Conservation (phyloP, 2,113 vertebrate genomes). For the Erpornis zantholeuca region DNA sequence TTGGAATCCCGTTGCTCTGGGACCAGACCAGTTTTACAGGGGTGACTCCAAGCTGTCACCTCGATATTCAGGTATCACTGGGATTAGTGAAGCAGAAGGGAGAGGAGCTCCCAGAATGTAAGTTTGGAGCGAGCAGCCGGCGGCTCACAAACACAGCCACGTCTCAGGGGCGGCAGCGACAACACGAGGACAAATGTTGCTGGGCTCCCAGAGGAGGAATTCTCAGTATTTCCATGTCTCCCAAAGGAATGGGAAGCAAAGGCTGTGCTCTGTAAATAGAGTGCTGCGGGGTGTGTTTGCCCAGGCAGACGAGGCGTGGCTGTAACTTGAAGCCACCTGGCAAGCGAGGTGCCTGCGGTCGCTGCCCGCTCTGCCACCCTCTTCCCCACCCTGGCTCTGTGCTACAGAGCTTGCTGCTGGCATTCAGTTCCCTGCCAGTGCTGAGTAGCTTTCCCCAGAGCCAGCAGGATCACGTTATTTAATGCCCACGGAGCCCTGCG, state of each 20-base stretch:
- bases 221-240: neutral
- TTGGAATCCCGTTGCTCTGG: neutral
- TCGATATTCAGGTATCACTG: neutral
- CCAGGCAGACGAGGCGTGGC: slow-evolving; percentile 19
- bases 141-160: neutral
- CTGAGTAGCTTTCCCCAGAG: neutral
- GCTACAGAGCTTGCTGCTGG: neutral
- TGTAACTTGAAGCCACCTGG: slow-evolving; percentile 25
- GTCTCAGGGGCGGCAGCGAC: neutral
- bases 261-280: slow-evolving; percentile 38
- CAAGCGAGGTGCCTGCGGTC: neutral
- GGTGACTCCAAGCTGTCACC: neutral
- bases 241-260: slow-evolving; percentile 45
- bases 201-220: slow-evolving; percentile 37
- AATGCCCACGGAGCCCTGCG: neutral
- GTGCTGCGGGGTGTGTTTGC: neutral
- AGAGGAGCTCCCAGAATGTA: neutral
- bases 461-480: neutral
- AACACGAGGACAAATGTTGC: slow-evolving; percentile 20
- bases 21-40: neutral
- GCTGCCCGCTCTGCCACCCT: neutral
- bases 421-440: neutral
- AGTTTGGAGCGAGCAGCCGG: neutral
- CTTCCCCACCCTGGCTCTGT: neutral
- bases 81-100: neutral